Conservation (phyloP, 2,113 vertebrate genomes). For the Ifrita kowaldi region DNA sequence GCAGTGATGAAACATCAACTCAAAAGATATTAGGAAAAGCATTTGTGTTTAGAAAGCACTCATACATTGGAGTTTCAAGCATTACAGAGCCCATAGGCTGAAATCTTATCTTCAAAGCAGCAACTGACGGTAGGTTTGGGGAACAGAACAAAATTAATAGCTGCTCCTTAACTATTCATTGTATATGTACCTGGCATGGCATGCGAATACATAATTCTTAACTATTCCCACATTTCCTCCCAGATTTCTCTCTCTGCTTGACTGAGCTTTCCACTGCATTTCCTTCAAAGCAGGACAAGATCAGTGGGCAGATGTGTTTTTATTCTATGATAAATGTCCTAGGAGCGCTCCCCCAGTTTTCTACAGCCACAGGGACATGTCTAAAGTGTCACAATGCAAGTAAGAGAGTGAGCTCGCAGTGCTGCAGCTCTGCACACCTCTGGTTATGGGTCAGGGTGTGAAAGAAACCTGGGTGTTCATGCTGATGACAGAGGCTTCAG, state of each 20-base stretch:
- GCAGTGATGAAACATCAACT: neutral
- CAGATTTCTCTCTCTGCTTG: neutral
- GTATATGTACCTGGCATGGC: fast-evolving
- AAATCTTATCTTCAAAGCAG: neutral
- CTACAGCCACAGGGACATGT: fast-evolving
- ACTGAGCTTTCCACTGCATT: neutral
- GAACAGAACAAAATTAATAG: neutral
- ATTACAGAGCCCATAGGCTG: neutral
- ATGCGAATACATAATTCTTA: fast-evolving
- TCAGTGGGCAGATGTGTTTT: neutral
- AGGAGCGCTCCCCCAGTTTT: neutral
- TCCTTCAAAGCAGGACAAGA: neutral
- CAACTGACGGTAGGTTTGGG: neutral
- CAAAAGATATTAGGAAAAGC: neutral
- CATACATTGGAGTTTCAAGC: neutral
- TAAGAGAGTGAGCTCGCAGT: neutral
- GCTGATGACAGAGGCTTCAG: neutral
- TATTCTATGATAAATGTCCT: neutral
- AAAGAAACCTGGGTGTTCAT: neutral
- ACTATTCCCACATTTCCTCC: neutral
- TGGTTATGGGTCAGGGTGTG: neutral
- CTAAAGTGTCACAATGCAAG: neutral
- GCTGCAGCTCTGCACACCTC: neutral
- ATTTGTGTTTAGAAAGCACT: neutral
- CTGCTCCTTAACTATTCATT: neutral